Base-by-base conservation (phyloP, 1,140 invertebrate genomes). In the Gryllus bimaculatus region DNA sequence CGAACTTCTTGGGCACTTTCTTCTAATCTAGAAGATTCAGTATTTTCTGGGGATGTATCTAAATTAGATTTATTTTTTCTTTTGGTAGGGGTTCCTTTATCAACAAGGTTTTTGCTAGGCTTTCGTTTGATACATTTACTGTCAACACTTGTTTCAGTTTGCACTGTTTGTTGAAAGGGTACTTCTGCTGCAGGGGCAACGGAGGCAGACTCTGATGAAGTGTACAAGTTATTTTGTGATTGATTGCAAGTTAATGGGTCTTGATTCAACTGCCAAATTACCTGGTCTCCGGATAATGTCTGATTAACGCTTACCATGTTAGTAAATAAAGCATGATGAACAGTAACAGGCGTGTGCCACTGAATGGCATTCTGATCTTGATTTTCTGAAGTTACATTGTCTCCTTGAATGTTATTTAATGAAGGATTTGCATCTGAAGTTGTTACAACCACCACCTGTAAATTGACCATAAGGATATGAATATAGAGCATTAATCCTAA, bases 1-100 rank as follows among this genome's bases (percentile, higher is more conserved):
- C 89, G 88, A 3, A 94, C 92, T 87, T 93, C 88, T 8, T 84
- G 83, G 13, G 87, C 86, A 83, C 85, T 89, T 78, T 90, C 88
- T 83, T 91, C 90, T 54, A 91, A 82, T 83, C 87, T 88, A 7
- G 87, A 89, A 6, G 87, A 84, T 75, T 73, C 73, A 47, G 5
- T 75, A 10, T 7, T 39, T 5, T 48, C 74, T 3, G 8, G 15
- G n/a, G 20, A 12, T 49, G 47, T 12, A 8, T 20, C 76, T 77
- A n/a, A 13, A 66, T 13, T 66, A 66, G 54, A 18, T 66, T 66
- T 66, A 66, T 13, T 18, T 66, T 66, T 39, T 18, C 12, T 48
- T 26, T 48, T n/a, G 2, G 8, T 8, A 8, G 76, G 18, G 3
- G 18, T 8, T 8, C 18, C 39, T 77, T 77, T 48, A 8, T 77